phyloP scores from a whole-genome alignment of 1,140 invertebrate genomes.

The Hormaphis cornu region DNA sequence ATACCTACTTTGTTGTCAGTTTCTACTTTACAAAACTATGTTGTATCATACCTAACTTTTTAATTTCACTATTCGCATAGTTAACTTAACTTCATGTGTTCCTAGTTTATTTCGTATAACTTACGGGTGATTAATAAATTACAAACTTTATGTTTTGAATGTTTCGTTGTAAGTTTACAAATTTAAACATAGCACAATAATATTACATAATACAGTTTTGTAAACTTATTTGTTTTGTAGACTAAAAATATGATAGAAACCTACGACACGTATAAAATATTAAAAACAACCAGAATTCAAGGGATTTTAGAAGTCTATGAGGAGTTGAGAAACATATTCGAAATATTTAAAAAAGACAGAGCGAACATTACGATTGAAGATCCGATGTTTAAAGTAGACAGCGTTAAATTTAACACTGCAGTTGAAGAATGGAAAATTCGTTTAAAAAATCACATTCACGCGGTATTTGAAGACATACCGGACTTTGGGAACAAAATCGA shows the following conservation, averaged over 20 bases:
- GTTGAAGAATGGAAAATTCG: background rate
- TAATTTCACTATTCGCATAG: too few species aligned
- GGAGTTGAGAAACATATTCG: background rate
- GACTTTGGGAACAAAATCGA: background rate
- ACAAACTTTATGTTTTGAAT: too few species aligned
- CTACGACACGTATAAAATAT: background rate
- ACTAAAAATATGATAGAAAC: constrained; percentile 9
- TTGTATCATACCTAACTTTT: too few species aligned
- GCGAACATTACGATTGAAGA: background rate
- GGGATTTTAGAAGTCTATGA: background rate
- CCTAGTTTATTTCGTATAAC: too few species aligned
- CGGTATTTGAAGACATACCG: background rate
- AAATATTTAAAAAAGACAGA: background rate
- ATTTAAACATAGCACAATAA: too few species aligned
- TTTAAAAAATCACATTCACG: background rate
- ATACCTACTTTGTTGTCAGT: too few species aligned
- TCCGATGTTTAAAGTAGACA: background rate
- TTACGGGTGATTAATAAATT: too few species aligned
- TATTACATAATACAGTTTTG: too few species aligned
- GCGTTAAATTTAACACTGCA: background rate
- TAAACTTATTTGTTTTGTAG: background rate
- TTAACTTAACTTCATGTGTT: too few species aligned
- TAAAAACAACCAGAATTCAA: background rate
- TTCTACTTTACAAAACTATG: too few species aligned
- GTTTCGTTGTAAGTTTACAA: too few species aligned